Evolutionary conservation across 2,113 vertebrate genomes (phyloP).

Genomic region (Poeciliopsis retropinna): DNA sequence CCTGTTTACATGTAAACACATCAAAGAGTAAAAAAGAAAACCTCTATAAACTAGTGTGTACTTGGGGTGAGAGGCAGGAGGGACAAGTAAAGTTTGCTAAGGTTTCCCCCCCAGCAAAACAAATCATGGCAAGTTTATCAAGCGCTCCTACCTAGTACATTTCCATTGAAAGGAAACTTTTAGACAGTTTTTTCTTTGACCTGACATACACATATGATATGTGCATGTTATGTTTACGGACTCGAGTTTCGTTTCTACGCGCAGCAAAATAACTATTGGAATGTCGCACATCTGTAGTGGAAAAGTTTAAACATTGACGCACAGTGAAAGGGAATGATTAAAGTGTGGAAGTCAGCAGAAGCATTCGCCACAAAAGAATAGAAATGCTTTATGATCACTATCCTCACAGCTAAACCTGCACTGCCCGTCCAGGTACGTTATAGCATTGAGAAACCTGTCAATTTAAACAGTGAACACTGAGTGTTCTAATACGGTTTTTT

Average conservation of each 20-base stretch:
- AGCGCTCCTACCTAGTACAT: not conserved
- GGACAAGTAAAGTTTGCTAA: constrained; percentile 15
- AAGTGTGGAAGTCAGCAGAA: no score
- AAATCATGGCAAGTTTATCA: constrained; percentile 4
- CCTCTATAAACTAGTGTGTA: not conserved
- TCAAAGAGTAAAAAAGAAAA: not conserved
- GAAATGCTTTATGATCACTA: not conserved
- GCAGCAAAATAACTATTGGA: not conserved
- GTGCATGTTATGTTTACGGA: not conserved
- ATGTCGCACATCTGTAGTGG: not conserved
- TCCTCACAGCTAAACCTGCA: not conserved
- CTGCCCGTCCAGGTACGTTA: not conserved
- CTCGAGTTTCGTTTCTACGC: not conserved
- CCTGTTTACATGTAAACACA: not conserved
- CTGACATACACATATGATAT: not conserved
- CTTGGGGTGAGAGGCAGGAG: not conserved
- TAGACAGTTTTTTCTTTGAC: not conserved
- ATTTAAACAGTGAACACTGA: not conserved
- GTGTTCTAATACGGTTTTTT: not conserved
- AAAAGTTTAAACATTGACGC: constrained; percentile 15
- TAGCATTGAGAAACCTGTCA: not conserved
- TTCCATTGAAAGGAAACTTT: not conserved
- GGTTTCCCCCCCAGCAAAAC: not conserved
- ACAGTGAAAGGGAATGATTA: not conserved
- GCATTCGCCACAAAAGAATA: not conserved